A percentile compares a stretch with the other conserved stretches of the same genome.
Evolutionary conservation across 2,113 vertebrate genomes (phyloP).

Genomic region (Tenrec ecaudatus): DNA sequence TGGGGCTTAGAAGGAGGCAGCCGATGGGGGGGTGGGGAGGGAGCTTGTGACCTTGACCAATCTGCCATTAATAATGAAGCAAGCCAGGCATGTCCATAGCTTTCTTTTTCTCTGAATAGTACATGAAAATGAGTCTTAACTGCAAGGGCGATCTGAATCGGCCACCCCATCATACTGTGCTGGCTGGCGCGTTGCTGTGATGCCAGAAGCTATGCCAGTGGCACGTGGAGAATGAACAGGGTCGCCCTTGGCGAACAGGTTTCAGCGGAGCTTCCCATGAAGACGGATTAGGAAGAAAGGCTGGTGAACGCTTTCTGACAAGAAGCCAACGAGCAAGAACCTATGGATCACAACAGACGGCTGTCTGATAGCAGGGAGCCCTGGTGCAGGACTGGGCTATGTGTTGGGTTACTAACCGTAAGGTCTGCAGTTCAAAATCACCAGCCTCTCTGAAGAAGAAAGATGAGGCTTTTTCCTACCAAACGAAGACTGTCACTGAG

Average conservation of each 20-base stretch:
- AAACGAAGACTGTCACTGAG: too few species aligned
- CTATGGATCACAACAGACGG: not conserved
- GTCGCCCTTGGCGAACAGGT: not conserved
- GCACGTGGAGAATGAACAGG: not conserved
- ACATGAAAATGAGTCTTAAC: not conserved
- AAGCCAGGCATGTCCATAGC: rapidly evolving
- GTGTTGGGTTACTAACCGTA: too few species aligned
- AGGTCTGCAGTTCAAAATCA: too few species aligned
- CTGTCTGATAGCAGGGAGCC: not conserved
- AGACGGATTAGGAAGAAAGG: not conserved
- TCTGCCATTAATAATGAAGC: too few species aligned
- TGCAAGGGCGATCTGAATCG: not conserved
- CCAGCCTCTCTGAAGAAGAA: too few species aligned
- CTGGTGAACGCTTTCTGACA: not conserved
- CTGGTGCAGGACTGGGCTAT: too few species aligned
- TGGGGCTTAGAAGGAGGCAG: not conserved
- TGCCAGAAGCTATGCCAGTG: not conserved
- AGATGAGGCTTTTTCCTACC: too few species aligned
- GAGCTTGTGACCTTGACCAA: not conserved
- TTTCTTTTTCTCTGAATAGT: not conserved
- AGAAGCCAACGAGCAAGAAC: not conserved
- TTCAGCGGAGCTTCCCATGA: not conserved
- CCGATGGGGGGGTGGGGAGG: not conserved
- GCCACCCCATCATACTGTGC: not conserved
- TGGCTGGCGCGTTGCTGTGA: not conserved